These are phyloP conservation scores for Tretioscincus oriximinensis DNA, from an alignment of 2,113 vertebrate genomes.

Conservation along the genomic window DNA sequence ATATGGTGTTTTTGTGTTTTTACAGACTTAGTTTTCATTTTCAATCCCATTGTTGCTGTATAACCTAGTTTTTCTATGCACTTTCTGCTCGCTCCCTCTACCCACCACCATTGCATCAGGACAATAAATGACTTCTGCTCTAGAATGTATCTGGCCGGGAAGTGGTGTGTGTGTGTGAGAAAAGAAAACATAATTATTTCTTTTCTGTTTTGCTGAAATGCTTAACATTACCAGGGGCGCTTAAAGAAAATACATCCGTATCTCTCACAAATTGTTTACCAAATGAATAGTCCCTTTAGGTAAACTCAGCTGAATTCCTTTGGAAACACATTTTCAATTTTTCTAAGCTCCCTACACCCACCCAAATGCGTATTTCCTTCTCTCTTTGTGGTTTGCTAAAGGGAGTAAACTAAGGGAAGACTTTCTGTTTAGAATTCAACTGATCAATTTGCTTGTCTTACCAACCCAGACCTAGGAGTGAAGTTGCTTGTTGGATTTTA, in stretches of 20 bases:
- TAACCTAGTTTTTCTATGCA: not conserved
- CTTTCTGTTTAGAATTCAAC: constrained; percentile 53
- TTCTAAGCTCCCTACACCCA: not conserved
- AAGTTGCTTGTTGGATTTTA: constrained; percentile 42
- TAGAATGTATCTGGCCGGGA: not conserved
- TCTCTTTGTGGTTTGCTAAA: too few relatives aligned
- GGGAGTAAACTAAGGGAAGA: too few relatives aligned
- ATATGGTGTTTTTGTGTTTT: not conserved
- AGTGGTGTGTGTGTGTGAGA: not conserved
- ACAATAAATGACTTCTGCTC: not conserved
- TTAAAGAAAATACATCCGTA: too few relatives aligned
- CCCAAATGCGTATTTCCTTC: too few relatives aligned
- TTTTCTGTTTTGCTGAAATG: not conserved
- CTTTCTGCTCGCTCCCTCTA: not conserved
- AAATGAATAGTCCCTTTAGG: not conserved
- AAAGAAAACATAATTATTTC: not conserved
- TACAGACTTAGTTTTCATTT: not conserved
- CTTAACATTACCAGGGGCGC: not conserved
- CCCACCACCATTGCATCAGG: not conserved
- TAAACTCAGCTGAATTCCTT: constrained; percentile 8
- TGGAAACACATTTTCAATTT: constrained; percentile 27
- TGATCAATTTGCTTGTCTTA: constrained; percentile 53
- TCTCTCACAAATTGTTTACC: constrained; percentile 8
- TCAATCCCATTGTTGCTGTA: not conserved
- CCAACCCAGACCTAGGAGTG: constrained; percentile 41